Evolutionary conservation across 2,797 vertebrate species (phyloP), one percentile per base, ranked within the genome.

Genomic region (Kryptopterus vitreolus): DNA sequence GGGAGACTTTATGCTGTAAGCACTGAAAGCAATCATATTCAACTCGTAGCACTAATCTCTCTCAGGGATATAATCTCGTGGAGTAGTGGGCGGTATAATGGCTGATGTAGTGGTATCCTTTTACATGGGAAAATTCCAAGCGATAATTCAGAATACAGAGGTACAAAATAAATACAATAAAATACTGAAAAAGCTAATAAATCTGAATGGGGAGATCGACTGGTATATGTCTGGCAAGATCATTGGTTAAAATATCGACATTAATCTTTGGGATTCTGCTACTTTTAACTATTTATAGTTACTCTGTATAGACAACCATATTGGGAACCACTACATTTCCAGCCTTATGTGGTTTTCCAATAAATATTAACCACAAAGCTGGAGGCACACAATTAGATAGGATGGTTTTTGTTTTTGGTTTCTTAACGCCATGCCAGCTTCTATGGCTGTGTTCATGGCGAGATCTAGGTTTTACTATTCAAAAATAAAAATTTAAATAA

Each of bases 1-100:
- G 16, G 22, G 55, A 33, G 72, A 59, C 35, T 74, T 59, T 29
- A 59, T 12, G 72, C 72, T 75, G 38, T 52, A 52, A 81, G 72
- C 2, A 18, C 55, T 22, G 55, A 69, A 70, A 79, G 65, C 82
- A 76, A 79, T 76, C 58, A 62, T 57, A 50, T 79, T 83, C 58
- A 50, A 24, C 50, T 72, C 52, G 4, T 35, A 72, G 29, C 50
- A 15, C 69, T 72, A 72, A 72, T 72, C 70, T 55, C 20, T 10
- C 13, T n/a, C 29, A 35, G 31, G 50, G 5, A n/a, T 53, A n/a
- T 33, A 72, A 55, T 72, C 69, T 35, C 29, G 33, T 31, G 4
- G 4, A 52, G 24, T 12, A 6, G 69, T 55, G 66, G 24, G 38
- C 13, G 13, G 22, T 24, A 50, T 29, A 24, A 50, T 18, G 43